Evolutionary conservation across 2,113 vertebrate species (phyloP).

Genomic region (Stictonetta naevosa): DNA sequence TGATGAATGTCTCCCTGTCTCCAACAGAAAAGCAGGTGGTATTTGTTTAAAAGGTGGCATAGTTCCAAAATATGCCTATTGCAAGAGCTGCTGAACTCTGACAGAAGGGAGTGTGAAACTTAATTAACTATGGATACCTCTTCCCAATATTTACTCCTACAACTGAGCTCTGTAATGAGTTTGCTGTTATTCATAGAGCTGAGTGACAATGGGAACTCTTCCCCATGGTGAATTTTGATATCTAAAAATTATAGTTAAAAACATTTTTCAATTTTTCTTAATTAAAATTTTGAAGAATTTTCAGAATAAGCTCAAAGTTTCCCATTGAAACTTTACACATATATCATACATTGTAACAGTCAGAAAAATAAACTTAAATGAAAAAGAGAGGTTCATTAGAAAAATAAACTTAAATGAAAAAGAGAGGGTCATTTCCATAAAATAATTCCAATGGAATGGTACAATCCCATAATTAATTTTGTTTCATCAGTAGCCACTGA

Average conservation of each 20-base stretch:
- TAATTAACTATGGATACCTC: background rate
- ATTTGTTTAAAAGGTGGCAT: constrained; percentile 10
- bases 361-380: background rate
- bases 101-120: background rate
- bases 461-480: background rate
- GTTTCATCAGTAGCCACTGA: background rate
- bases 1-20: background rate
- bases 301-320: background rate
- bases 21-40: background rate
- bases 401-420: background rate
- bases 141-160: background rate
- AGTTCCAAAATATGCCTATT: background rate
- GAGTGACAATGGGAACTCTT: background rate
- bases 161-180: background rate
- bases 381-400: background rate
- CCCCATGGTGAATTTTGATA: background rate
- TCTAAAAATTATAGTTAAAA: background rate
- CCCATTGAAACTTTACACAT: background rate
- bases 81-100: background rate
- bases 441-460: background rate
- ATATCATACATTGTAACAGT: fast-evolving
- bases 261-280: background rate
- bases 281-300: background rate
- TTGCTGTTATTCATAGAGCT: background rate
- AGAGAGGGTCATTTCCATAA: background rate